A percentile compares a stretch with the other conserved stretches of the same genome.
phyloP scores from a whole-genome alignment of 2,113 vertebrate species.

The Megaceryle torquata region DNA sequence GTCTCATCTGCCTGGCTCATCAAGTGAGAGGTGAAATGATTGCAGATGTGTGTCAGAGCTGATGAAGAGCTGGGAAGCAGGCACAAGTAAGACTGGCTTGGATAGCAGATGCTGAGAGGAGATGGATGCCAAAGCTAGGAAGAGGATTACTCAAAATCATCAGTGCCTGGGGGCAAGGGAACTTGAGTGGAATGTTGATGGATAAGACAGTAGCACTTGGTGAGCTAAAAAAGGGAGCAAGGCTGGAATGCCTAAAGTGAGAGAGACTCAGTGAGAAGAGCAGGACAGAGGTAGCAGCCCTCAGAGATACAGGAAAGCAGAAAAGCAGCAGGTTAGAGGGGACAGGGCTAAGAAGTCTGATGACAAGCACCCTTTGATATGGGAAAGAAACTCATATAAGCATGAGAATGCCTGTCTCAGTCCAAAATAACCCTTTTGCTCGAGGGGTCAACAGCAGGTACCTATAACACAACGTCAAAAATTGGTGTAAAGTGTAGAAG shows the following conservation, averaged over 20 bases:
- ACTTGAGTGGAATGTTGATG: neutral
- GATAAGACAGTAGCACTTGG: neutral
- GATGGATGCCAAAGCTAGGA: neutral
- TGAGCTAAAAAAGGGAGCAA: neutral
- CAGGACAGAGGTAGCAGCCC: neutral
- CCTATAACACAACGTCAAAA: neutral
- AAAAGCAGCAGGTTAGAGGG: neutral
- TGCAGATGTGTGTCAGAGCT: neutral
- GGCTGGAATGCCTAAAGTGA: neutral
- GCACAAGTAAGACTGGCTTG: neutral
- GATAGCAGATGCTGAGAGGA: neutral
- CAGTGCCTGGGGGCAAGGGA: neutral
- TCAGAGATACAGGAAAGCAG: neutral
- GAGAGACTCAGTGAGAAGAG: neutral
- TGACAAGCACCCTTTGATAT: neutral
- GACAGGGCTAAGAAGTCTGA: neutral
- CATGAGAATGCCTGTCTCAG: neutral
- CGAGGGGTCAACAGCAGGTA: neutral
- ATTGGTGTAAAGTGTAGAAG: neutral
- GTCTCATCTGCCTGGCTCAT: neutral
- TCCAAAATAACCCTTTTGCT: neutral
- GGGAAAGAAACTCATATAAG: neutral
- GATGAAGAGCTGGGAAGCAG: neutral
- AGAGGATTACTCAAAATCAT: neutral
- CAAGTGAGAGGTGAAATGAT: neutral